phyloP scores from a whole-genome alignment of 2,888 invertebrate species.

The Keiferia lycopersicella region DNA sequence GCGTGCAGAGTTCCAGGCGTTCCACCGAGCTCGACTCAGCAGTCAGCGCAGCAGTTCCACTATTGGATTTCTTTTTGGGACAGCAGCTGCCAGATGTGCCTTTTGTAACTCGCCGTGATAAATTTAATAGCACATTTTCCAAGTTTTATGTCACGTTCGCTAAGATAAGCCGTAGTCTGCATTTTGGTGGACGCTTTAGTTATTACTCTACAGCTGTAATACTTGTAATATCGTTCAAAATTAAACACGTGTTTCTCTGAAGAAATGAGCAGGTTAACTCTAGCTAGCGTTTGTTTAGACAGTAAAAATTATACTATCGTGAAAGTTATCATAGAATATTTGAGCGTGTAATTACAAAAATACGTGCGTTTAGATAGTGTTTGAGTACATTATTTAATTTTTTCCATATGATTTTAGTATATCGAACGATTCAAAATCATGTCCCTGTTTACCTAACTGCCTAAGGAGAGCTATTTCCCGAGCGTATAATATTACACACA shows the following conservation, averaged over 20 bases:
- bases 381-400: too few species aligned
- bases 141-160: not conserved
- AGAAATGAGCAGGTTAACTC: not conserved
- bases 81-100: slow-evolving; percentile 20
- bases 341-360: too few species aligned
- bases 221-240: not conserved
- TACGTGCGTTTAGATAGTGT: too few species aligned
- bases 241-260: not conserved
- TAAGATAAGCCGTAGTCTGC: slow-evolving; percentile 8
- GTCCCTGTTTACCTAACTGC: too few species aligned
- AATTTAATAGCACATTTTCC: not conserved
- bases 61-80: slow-evolving; percentile 35
- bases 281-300: not conserved
- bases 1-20: slow-evolving; percentile 34
- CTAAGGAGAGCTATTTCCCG: too few species aligned
- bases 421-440: too few species aligned
- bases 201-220: not conserved
- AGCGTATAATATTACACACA: too few species aligned
- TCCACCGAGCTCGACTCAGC: slow-evolving; percentile 25
- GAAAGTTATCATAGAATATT: too few species aligned
- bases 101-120: slow-evolving; percentile 5
- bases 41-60: slow-evolving; percentile 34
- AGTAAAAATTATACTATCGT: too few species aligned
- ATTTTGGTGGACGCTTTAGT: not conserved
- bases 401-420: too few species aligned